phyloP scores from a whole-genome alignment of 2,113 vertebrate genomes.

The Cebus imitator region DNA sequence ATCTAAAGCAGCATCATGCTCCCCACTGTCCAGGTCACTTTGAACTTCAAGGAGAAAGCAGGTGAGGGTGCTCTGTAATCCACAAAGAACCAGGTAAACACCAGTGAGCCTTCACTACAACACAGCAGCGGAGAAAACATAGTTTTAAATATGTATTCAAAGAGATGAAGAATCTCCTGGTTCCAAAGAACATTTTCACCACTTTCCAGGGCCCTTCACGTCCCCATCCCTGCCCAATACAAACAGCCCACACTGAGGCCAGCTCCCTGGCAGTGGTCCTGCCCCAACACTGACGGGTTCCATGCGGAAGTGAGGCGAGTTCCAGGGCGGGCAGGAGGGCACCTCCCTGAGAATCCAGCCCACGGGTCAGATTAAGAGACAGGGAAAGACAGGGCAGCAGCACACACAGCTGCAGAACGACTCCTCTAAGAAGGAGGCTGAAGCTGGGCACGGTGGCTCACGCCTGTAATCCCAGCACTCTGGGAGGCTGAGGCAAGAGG shows the following conservation, averaged over 20 bases:
- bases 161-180: too few species aligned
- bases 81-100: too few species aligned
- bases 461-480: too few species aligned
- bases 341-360: accelerated
- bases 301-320: accelerated
- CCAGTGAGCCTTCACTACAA: accelerated
- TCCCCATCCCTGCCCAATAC: background rate
- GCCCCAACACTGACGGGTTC: accelerated
- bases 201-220: background rate
- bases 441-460: too few species aligned
- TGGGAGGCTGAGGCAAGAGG: too few species aligned
- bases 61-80: accelerated
- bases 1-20: accelerated
- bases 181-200: background rate
- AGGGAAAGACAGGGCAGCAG: accelerated
- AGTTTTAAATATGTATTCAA: accelerated
- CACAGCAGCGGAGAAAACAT: accelerated
- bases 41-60: accelerated
- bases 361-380: background rate
- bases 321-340: background rate
- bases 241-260: background rate
- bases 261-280: background rate
- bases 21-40: accelerated
- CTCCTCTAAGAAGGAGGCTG: too few species aligned
- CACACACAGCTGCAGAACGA: background rate